Evolutionary conservation across 2,113 vertebrate species (phyloP), one percentile per base, ranked within the genome.

Genomic region (Myodes glareolus): DNA sequence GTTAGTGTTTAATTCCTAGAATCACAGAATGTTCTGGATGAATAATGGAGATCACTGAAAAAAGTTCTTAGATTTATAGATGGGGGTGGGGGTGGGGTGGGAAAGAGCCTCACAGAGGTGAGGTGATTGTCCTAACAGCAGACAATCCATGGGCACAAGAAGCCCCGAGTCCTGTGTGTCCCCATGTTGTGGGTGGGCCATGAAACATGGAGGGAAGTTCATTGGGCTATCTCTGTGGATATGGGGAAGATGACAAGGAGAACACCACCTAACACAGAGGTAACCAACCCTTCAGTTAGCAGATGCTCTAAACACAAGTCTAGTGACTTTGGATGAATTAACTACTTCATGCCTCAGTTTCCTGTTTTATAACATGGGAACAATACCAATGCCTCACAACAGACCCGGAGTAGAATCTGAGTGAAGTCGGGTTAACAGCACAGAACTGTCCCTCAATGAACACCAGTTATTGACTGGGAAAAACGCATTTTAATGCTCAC

Each of bases 1-100:
- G 94, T 61, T 87, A 19, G 42, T 52, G n/a, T 89, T 92, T 94
- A 97, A 95, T 92, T 91, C 75, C 94, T 78, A 88, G 89, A 96
- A 92, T 89, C 90, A 94, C 94, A 96, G 90, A 96, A 88, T 0
- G 7, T 94, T 94, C 85, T 86, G 78, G 76, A 88, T 82, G 75
- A 95, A 78, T 92, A 92, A 88, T 45, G 87, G 65, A 94, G 78
- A 93, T 93, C 0, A 0, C 42, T 31, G 25, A 96, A 77, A 72
- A 58, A 33, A 73, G 82, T 0, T 70, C 68, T 47, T 61, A 86
- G 86, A 88, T 92, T 76, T 39, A 88, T 1, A 92, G 84, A 81
- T 47, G 86, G 13, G 55, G 47, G n/a, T n/a, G n/a, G n/a, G n/a
- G n/a, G n/a, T n/a, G n/a, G n/a, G n/a, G n/a, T n/a, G 13, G 55